A percentile compares a stretch with the other conserved stretches of the same genome.
Evolutionary conservation across 2,888 invertebrate genomes (phyloP).

Genomic region (Campopleginae sp.): DNA sequence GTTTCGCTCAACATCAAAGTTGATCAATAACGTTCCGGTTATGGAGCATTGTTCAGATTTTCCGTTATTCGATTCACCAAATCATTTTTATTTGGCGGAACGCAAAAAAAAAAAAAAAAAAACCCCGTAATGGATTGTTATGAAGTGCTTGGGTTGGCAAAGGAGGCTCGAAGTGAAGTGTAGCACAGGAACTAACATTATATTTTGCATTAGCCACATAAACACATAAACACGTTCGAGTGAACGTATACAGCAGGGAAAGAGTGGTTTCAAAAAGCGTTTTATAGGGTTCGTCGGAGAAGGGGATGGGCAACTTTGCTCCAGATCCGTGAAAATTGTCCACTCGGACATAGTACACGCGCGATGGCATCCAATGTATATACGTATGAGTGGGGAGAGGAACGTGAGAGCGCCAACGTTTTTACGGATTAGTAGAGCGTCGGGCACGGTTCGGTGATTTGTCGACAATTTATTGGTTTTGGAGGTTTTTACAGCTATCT

Average conservation of each 20-base stretch:
- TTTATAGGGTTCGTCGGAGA: conserved; percentile 7
- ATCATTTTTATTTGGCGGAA: not conserved
- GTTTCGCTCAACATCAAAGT: not conserved
- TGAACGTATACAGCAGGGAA: not conserved
- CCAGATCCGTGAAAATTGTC: conserved; percentile 39
- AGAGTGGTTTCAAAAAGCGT: conserved; percentile 21
- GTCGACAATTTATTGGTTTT: conserved; percentile 78
- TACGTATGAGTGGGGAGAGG: conserved; percentile 3
- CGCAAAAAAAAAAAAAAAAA: not conserved
- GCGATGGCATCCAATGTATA: not conserved
- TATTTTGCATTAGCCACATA: not conserved
- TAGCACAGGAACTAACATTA: conserved; percentile 2
- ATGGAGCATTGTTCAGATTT: not conserved
- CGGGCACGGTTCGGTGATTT: conserved; percentile 72
- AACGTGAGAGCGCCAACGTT: conserved; percentile 66
- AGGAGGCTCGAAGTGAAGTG: not conserved
- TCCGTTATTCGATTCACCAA: not conserved
- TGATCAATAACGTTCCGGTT: not conserved
- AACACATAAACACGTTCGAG: not conserved
- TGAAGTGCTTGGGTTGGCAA: not conserved
- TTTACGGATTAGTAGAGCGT: conserved; percentile 76
- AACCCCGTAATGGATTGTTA: not conserved
- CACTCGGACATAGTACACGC: conserved; percentile 22
- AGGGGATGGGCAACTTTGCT: conserved; percentile 16
- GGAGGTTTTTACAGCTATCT: conserved; percentile 62